Conservation (phyloP, 2,113 vertebrate species). For the Paralichthys olivaceus region DNA sequence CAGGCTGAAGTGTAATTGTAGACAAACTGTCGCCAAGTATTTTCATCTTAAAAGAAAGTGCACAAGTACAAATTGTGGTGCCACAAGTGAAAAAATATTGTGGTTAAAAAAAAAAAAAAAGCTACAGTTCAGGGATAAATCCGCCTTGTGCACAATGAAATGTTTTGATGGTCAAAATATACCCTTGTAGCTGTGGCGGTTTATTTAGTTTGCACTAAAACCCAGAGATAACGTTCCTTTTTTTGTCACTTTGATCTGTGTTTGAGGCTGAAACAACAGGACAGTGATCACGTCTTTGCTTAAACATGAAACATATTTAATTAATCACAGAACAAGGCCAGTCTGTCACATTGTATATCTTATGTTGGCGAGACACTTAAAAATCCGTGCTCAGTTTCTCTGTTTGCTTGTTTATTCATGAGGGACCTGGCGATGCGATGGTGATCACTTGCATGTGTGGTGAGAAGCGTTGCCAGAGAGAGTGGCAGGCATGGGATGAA, state of each 20-base stretch:
- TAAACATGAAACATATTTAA: conserved; percentile 23
- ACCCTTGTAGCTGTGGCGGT: neutral
- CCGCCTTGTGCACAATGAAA: neutral
- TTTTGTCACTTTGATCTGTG: neutral
- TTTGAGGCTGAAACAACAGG: neutral
- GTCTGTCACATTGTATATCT: conserved; percentile 30
- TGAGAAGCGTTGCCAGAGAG: conserved; percentile 57
- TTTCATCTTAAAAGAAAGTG: conserved; percentile 18
- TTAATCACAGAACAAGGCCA: conserved; percentile 21
- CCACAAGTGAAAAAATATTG: neutral
- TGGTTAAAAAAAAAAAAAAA: neutral
- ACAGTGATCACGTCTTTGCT: neutral
- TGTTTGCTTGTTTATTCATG: conserved; percentile 43
- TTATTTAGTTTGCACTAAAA: conserved; percentile 10
- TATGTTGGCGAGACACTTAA: conserved; percentile 34
- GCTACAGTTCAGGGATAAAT: neutral
- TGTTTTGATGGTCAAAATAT: neutral
- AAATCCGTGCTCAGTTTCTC: conserved; percentile 9
- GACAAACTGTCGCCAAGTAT: conserved; percentile 6
- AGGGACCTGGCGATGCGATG: conserved; percentile 40
- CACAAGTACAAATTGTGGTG: neutral
- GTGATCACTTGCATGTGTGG: conserved; percentile 67
- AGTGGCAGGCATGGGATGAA: conserved; percentile 62
- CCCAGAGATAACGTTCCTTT: neutral
- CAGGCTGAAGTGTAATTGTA: conserved; percentile 6